Percentiles rank a stretch among this genome's conserved stretches.
These are phyloP conservation scores for Agrotis ipsilon DNA, from an alignment of 2,888 invertebrate genomes.

Conservation along the genomic window DNA sequence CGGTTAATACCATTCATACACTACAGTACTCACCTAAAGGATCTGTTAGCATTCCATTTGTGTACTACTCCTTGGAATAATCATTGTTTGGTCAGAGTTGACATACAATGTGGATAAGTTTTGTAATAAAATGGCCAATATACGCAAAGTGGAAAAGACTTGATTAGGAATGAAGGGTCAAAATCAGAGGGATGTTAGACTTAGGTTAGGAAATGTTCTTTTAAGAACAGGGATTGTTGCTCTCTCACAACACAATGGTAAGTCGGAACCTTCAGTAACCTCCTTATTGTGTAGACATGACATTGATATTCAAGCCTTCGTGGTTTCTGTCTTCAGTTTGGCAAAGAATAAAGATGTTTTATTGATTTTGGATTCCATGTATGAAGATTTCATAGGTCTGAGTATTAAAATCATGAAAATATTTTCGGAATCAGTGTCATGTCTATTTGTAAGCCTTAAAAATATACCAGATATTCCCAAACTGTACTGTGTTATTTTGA, in stretches of 20 bases:
- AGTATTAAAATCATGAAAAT: conserved; percentile 32
- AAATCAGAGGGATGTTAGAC: conserved; percentile 23
- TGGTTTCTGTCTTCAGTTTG: not conserved
- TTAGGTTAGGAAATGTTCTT: conserved; percentile 39
- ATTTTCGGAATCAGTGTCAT: conserved; percentile 48
- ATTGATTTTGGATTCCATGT: conserved; percentile 23
- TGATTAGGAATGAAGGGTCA: conserved; percentile 48
- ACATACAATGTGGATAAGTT: conserved; percentile 41
- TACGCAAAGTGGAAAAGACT: conserved; percentile 55
- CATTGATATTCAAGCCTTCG: conserved; percentile 38
- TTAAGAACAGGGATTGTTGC: conserved; percentile 12
- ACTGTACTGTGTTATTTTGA: conserved; percentile 27
- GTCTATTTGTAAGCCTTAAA: conserved; percentile 40
- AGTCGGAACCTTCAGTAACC: conserved; percentile 24
- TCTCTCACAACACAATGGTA: conserved; percentile 55
- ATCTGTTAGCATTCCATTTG: conserved; percentile 30
- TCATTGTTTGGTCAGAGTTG: conserved; percentile 22
- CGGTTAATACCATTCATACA: no score
- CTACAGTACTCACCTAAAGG: no score
- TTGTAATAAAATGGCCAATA: conserved; percentile 47
- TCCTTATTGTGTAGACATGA: conserved; percentile 44
- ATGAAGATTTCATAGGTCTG: conserved; percentile 4
- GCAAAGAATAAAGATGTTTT: conserved; percentile 25
- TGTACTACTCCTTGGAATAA: conserved; percentile 32
- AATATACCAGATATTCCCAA: conserved; percentile 37